These are phyloP conservation scores for Drosophila neoperkinsi DNA, from an alignment of 2,888 invertebrate genomes.

Conservation along the genomic window DNA sequence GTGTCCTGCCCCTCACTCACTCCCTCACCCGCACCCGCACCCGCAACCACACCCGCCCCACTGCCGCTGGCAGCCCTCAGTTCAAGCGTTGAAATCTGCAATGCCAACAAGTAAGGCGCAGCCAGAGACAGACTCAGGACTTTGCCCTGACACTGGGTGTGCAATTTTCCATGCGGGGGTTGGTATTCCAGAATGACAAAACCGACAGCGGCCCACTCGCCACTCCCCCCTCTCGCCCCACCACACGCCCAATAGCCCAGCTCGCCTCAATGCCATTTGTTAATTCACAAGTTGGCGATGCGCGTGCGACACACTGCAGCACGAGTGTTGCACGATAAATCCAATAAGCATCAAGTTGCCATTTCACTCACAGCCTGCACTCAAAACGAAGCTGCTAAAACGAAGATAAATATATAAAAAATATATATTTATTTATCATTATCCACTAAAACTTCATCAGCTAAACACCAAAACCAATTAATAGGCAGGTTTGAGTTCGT, in stretches of 20 bases:
- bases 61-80: conserved; percentile 22
- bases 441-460: not conserved
- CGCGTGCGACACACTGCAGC: conserved; percentile 27
- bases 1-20: conserved; percentile 56
- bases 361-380: not conserved
- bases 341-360: not conserved
- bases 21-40: not conserved
- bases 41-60: not conserved
- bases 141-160: conserved; percentile 60
- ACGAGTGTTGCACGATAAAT: not conserved
- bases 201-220: conserved; percentile 36
- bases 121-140: conserved; percentile 38
- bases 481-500: not conserved
- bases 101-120: conserved; percentile 65
- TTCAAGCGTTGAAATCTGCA: conserved; percentile 73
- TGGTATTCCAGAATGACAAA: conserved; percentile 51
- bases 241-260: conserved; percentile 6
- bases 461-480: too few relatives aligned
- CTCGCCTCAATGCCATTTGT: conserved; percentile 35
- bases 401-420: not conserved
- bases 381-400: not conserved
- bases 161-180: conserved; percentile 51
- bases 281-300: conserved; percentile 17
- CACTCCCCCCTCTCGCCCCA: not conserved
- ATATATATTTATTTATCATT: not conserved